Evolutionary conservation across 2,797 vertebrate genomes (phyloP).

Genomic region (Salarias fasciatus): DNA sequence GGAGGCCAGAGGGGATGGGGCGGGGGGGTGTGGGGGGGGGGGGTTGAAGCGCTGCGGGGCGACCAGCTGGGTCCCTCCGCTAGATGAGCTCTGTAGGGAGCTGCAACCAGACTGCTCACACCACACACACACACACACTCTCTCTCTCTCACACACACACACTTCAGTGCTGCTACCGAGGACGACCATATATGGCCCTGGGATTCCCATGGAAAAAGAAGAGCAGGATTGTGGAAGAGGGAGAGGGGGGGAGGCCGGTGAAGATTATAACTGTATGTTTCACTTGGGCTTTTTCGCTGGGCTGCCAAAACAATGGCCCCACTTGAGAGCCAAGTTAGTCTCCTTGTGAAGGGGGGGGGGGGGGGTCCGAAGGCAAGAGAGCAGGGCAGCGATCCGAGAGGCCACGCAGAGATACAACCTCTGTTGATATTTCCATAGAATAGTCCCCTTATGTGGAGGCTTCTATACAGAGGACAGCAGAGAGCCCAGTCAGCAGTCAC

Average conservation of each 20-base stretch:
- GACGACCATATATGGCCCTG: slow-evolving; percentile 94
- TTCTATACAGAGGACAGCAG: slow-evolving; percentile 40
- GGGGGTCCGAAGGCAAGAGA: slow-evolving; percentile 50
- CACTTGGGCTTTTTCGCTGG: slow-evolving; percentile 63
- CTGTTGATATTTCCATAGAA: slow-evolving; percentile 66
- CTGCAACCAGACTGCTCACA: slow-evolving; percentile 71
- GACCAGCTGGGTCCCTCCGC: slow-evolving; percentile 80
- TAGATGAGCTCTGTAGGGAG: slow-evolving; percentile 82
- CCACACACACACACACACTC: slow-evolving; percentile 18
- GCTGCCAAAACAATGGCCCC: slow-evolving; percentile 73
- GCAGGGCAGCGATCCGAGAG: neutral
- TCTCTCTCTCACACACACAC: slow-evolving; percentile 29
- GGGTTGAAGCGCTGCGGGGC: slow-evolving; percentile 74
- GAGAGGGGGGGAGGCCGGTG: slow-evolving; percentile 21
- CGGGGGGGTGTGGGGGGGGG: slow-evolving; percentile 79
- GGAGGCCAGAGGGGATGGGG: slow-evolving; percentile 79
- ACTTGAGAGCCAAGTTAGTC: slow-evolving; percentile 67
- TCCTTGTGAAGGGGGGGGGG: no score
- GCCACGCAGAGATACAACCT: slow-evolving; percentile 40
- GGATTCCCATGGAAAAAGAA: slow-evolving; percentile 91
- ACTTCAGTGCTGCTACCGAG: slow-evolving; percentile 74
- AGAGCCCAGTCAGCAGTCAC: slow-evolving; percentile 10
- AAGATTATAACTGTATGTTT: slow-evolving; percentile 73
- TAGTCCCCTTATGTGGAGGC: slow-evolving; percentile 53
- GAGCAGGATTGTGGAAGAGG: slow-evolving; percentile 64